Base-by-base conservation (phyloP, 2,888 invertebrate genomes). In the Syrista parreyssii region DNA sequence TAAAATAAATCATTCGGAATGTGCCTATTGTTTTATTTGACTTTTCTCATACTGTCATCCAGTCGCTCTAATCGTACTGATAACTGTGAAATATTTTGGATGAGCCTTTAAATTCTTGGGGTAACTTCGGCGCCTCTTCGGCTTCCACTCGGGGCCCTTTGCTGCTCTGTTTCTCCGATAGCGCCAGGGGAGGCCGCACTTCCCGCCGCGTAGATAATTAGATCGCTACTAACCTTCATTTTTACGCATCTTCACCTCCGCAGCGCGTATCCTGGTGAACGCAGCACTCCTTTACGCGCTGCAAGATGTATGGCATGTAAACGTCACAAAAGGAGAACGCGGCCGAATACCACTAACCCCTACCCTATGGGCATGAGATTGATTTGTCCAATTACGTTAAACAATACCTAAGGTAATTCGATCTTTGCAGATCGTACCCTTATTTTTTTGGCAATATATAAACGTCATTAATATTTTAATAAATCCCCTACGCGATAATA, bases 161-260 rank as follows among this genome's bases (percentile, higher is more conserved):
- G 82, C 84, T 89, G 88, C 86, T 86, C 86, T 88, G 87, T 83
- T 88, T 88, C 84, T 85, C 82, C 82, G 86, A 86, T 83, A 82
- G 84, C 88, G 80, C 89, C 86, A 88, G 86, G 87, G 90, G 89
- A 86, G 88, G 88, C 88, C 89, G 85, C 87, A 85, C 88, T 85
- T 88, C 91, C 91, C 88, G 89, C 88, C 88, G 91, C 88, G 91
- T 89, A 87, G 90, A 91, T 91, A 91, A 91, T 91, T 91, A 91
- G 91, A 91, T 90, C 91, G 91, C 91, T 91, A 91, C 91, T 89
- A 90, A 89, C 87, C 87, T 84, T 83, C 83, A 81, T 85, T 85
- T 88, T 88, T 86, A 89, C 88, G 87, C 89, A 85, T 84, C 84
- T 80, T 83, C 86, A 85, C 87, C 85, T 83, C 81, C 82, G 80